phyloP scores from a whole-genome alignment of 1,140 invertebrate genomes.

The Pomacea maculata region DNA sequence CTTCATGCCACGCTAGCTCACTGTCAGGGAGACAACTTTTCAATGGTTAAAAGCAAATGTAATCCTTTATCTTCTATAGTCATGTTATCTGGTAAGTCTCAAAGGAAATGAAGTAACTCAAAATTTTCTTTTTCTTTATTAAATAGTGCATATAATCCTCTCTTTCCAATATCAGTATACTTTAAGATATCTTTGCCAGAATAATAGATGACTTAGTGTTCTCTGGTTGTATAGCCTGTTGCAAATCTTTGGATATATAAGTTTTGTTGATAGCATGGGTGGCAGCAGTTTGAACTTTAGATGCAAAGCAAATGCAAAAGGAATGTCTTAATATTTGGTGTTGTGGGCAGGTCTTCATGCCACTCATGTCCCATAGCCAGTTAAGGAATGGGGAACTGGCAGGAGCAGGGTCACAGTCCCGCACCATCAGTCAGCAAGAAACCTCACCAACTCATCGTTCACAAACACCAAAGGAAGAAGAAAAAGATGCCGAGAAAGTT shows the following conservation, averaged over 20 bases:
- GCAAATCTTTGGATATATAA: not conserved
- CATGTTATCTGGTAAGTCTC: too few species aligned
- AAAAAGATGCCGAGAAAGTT: slow-evolving; percentile 33
- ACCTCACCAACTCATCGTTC: slow-evolving; percentile 33
- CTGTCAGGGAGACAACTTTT: too few species aligned
- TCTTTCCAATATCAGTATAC: not conserved
- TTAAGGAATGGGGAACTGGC: slow-evolving; percentile 46
- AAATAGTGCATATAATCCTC: not conserved
- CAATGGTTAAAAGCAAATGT: too few species aligned
- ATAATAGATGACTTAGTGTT: not conserved
- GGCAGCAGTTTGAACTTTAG: too few species aligned
- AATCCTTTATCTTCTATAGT: too few species aligned
- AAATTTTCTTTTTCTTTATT: too few species aligned
- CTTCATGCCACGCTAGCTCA: too few species aligned
- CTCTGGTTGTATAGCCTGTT: not conserved
- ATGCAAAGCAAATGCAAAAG: too few species aligned
- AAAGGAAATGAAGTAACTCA: too few species aligned
- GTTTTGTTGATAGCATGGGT: too few species aligned
- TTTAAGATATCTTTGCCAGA: not conserved
- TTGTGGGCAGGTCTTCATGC: slow-evolving; percentile 61
- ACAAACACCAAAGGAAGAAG: slow-evolving; percentile 28
- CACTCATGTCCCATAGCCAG: slow-evolving; percentile 61
- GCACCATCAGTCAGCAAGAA: slow-evolving; percentile 39
- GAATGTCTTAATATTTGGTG: not conserved
- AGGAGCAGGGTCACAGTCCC: slow-evolving; percentile 24